Evolutionary conservation across 2,113 vertebrate genomes (phyloP), one percentile per base, ranked within the genome.

Genomic region (Crocuta crocuta): DNA sequence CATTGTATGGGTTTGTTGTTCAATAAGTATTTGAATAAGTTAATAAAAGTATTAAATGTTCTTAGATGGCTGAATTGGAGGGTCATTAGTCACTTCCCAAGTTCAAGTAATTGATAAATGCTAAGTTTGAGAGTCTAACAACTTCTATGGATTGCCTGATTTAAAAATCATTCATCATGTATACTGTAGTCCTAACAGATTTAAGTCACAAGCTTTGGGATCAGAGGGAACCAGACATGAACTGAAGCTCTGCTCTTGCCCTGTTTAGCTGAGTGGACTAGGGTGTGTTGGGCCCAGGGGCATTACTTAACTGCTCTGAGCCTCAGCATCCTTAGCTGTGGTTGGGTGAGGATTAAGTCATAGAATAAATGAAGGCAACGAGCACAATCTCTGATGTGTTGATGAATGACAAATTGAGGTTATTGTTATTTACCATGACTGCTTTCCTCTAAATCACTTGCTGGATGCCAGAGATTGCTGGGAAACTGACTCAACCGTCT

Each of bases 1-100:
- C n/a, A 82, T 35, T 89, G 8, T 15, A 33, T 87, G 7, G 53
- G 39, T 61, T 66, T 33, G 4, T 81, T 50, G 43, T 65, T 91
- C 61, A 97, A 6, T 15, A 90, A 73, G 39, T 68, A 93, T 85
- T 39, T 85, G 55, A 91, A 73, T 87, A 87, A 89, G 81, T 48
- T 70, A 85, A 76, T 80, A 33, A 63, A 78, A 82, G 31, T 55
- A 73, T 55, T 68, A 92, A 94, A 21, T 68, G 24, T 82, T 81
- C 50, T n/a, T 53, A 35, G 17, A 65, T 35, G 65, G 45, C 28
- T 93, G 45, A 80, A 80, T 63, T 68, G 91, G 35, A 94, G 35
- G 23, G 33, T 73, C 63, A 74, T 83, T 33, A 84, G 35, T 90
- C 31, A 87, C 45, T 94, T 78, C 1, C 53, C 66, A 95, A 95